A percentile compares a stretch with the other conserved stretches of the same genome.
phyloP scores from a whole-genome alignment of 2,888 invertebrate species.

The Teinopalpus imperialis region DNA sequence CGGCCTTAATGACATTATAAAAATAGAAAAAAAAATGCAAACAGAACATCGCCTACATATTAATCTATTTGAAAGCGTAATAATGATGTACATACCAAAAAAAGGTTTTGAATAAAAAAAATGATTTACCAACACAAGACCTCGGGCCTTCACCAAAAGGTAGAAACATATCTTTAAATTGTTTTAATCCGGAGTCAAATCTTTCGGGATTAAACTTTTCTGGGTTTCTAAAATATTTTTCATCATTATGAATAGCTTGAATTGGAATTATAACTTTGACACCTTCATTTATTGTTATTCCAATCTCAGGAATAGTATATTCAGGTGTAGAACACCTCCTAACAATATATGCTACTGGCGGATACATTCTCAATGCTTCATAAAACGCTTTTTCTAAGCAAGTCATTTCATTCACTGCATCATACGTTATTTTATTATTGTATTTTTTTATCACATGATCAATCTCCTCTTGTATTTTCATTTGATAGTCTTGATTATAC shows the following conservation, averaged over 20 bases:
- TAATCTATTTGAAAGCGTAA: no score
- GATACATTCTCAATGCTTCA: conserved; percentile 69
- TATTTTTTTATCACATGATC: conserved; percentile 60
- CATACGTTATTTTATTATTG: conserved; percentile 58
- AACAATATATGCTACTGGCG: conserved; percentile 61
- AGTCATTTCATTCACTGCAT: conserved; percentile 65
- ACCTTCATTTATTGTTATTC: conserved; percentile 56
- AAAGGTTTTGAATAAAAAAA: no score
- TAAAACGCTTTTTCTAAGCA: conserved; percentile 66
- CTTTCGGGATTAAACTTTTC: conserved; percentile 63
- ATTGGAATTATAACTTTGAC: conserved; percentile 60
- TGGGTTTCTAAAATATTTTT: conserved; percentile 60
- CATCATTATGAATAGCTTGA: conserved; percentile 65
- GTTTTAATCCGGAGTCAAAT: conserved; percentile 51
- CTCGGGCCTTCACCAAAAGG: conserved; percentile 72
- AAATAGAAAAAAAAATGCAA: no score
- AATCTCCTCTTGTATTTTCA: conserved; percentile 65
- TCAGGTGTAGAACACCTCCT: conserved; percentile 58
- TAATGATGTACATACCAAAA: no score
- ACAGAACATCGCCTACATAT: no score
- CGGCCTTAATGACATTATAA: no score
- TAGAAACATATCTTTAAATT: conserved; percentile 47
- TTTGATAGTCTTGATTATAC: conserved; percentile 66
- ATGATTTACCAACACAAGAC: conserved; percentile 66
- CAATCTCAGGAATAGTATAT: conserved; percentile 64